A percentile compares a stretch with the other conserved stretches of the same genome.
phyloP scores from a whole-genome alignment of 2,797 vertebrate species.

The Tenualosa ilisha region DNA sequence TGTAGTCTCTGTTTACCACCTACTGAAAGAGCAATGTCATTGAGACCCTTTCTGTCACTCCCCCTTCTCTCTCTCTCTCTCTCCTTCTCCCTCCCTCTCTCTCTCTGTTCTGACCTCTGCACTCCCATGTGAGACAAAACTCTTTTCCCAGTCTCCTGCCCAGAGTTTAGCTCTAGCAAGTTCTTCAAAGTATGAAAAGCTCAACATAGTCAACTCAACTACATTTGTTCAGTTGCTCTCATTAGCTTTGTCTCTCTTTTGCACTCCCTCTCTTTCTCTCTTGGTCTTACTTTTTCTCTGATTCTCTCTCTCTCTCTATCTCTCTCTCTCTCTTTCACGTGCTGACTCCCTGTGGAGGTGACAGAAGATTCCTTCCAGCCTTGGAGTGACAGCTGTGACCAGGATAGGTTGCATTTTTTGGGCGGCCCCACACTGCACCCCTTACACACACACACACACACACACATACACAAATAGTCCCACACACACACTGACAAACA shows the following conservation, averaged over 20 bases:
- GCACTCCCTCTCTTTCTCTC: neutral
- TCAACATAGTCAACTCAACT: neutral
- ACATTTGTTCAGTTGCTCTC: neutral
- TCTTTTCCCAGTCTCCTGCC: neutral
- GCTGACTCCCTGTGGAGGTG: slow-evolving; percentile 40
- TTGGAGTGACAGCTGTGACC: slow-evolving; percentile 80
- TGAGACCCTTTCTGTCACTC: slow-evolving; percentile 32
- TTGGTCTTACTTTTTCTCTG: neutral
- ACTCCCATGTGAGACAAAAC: neutral
- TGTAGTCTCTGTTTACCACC: slow-evolving; percentile 47
- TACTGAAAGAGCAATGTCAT: slow-evolving; percentile 24
- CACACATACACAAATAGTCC: neutral
- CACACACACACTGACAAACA: slow-evolving; percentile 16
- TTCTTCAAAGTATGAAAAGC: neutral
- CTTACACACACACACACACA: neutral
- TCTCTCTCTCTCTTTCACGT: slow-evolving; percentile 42
- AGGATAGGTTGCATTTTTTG: slow-evolving; percentile 80
- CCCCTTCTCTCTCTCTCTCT: neutral
- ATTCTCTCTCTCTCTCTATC: slow-evolving; percentile 22
- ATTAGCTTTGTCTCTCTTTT: neutral
- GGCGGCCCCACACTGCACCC: slow-evolving; percentile 46
- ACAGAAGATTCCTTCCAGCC: slow-evolving; percentile 57
- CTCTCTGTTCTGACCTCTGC: slow-evolving; percentile 9
- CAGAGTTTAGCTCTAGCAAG: neutral
- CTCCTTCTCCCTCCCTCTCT: neutral